Percentiles rank a stretch among this genome's conserved stretches.
These are phyloP conservation scores for Desmophyllum pertusum DNA, from an alignment of 92 coral and sea anemone species.

Conservation along the genomic window DNA sequence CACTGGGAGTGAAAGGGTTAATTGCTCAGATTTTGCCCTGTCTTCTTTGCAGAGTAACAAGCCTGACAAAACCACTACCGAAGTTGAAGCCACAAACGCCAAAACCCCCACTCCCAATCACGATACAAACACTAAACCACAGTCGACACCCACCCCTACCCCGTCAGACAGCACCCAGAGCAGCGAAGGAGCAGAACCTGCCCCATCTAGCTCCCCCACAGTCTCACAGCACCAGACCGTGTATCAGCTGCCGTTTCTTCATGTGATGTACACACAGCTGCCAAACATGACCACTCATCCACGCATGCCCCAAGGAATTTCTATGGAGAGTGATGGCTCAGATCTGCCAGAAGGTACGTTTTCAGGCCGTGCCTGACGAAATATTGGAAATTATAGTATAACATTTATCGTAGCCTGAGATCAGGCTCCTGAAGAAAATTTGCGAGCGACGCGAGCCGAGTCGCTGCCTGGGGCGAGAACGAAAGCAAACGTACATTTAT, in stretches of 20 bases:
- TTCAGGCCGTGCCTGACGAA: no score
- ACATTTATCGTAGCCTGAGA: no score
- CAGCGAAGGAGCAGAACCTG: conserved; percentile 31
- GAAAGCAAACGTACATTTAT: no score
- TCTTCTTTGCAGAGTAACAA: conserved; percentile 14
- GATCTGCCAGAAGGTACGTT: conserved; percentile 42
- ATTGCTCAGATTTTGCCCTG: not conserved
- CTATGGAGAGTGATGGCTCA: conserved; percentile 38
- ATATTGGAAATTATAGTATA: no score
- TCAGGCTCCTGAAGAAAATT: no score
- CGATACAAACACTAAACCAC: conserved; percentile 1
- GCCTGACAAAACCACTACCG: conserved; percentile 20
- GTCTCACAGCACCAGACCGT: conserved; percentile 21
- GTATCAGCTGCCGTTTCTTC: conserved; percentile 19
- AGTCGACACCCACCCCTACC: conserved; percentile 2
- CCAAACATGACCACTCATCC: conserved; percentile 46
- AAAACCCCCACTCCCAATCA: conserved; percentile 8
- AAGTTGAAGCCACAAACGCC: conserved; percentile 17
- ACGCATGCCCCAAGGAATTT: conserved; percentile 36
- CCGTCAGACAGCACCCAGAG: conserved; percentile 29
- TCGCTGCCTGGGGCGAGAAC: no score
- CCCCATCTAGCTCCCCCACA: conserved; percentile 24
- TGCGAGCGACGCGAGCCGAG: no score
- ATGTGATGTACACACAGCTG: not conserved
- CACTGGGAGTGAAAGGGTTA: no score